Conservation (phyloP, 2,113 vertebrate species). For the Entelurus aequoreus region DNA sequence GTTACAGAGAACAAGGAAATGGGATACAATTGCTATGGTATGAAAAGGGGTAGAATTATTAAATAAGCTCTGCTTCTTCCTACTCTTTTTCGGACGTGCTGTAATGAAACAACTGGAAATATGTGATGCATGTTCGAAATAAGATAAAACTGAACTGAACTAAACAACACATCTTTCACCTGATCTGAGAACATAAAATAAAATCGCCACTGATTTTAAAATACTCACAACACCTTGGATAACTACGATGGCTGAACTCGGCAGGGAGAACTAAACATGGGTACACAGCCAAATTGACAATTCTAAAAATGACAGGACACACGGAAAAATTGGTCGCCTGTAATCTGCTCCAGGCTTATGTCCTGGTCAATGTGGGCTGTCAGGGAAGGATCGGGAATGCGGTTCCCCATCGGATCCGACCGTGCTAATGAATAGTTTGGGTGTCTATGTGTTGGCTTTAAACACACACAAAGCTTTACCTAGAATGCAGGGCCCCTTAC, state of each 20-base stretch:
- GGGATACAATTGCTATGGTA: no score
- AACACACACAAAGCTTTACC: slow-evolving; percentile 17
- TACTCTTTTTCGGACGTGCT: no score
- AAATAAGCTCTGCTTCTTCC: no score
- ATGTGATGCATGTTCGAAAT: no score
- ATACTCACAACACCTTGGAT: neutral
- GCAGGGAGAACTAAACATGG: slow-evolving; percentile 4
- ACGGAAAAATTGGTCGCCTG: slow-evolving; percentile 38
- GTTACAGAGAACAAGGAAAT: no score
- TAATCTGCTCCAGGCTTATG: slow-evolving; percentile 24
- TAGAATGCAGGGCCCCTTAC: slow-evolving; percentile 10
- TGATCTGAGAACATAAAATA: neutral
- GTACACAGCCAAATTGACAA: neutral
- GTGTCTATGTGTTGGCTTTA: slow-evolving; percentile 21
- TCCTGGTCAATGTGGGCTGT: slow-evolving; percentile 22
- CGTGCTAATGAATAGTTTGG: slow-evolving; percentile 11
- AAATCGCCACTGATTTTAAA: slow-evolving; percentile 10
- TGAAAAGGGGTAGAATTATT: no score
- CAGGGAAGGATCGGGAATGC: slow-evolving; percentile 9
- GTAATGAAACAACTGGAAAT: no score
- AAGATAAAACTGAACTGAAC: no score
- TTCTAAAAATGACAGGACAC: slow-evolving; percentile 26
- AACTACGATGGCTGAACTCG: slow-evolving; percentile 11
- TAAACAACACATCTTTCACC: neutral
- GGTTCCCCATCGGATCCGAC: slow-evolving; percentile 27